These are phyloP conservation scores for Monodelphis domestica DNA, from an alignment of 2,797 vertebrate species.

Conservation along the genomic window DNA sequence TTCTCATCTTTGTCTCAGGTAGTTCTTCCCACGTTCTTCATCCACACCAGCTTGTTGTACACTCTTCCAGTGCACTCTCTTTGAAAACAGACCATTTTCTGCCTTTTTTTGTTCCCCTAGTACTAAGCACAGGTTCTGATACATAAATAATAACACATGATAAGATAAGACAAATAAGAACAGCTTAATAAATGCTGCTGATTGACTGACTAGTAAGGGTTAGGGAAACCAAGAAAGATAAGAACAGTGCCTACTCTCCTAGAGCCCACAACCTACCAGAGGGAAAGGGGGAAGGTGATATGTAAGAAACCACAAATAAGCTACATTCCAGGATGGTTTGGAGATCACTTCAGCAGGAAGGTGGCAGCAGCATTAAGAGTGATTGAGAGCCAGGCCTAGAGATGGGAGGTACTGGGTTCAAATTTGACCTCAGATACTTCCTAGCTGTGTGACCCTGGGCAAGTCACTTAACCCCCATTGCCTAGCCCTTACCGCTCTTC, in stretches of 20 bases:
- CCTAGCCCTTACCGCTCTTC: too few relatives aligned
- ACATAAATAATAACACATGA: background rate
- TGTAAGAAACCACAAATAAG: background rate
- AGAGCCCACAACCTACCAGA: background rate
- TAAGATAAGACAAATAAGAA: too few relatives aligned
- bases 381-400: too few relatives aligned
- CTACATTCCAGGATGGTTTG: background rate
- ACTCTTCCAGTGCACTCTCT: too few relatives aligned
- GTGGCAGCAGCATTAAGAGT: background rate
- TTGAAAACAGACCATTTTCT: background rate
- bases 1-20: too few relatives aligned
- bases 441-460: too few relatives aligned
- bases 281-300: background rate
- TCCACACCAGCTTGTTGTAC: too few relatives aligned
- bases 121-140: background rate
- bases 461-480: too few relatives aligned
- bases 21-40: too few relatives aligned
- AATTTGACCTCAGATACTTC: too few relatives aligned
- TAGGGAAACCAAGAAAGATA: background rate
- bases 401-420: too few relatives aligned
- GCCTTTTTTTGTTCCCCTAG: background rate
- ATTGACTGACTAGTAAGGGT: background rate
- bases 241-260: background rate
- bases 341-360: background rate
- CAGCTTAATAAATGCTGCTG: background rate